These are phyloP conservation scores for Pelodytes ibericus DNA, from an alignment of 2,797 vertebrate genomes.

Conservation along the genomic window DNA sequence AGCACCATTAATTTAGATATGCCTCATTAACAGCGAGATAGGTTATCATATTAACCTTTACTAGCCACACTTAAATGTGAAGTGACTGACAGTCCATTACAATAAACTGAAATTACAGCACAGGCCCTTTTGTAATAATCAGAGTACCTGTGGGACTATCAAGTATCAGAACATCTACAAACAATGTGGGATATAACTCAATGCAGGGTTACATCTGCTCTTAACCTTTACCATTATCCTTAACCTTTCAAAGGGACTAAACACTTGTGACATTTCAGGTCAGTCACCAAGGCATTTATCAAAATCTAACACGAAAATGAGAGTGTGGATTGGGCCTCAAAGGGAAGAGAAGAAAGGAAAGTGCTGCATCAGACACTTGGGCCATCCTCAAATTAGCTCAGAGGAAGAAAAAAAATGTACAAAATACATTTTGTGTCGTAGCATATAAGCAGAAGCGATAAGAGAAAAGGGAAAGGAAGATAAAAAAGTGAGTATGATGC, in stretches of 20 bases:
- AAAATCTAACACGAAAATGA: too few species aligned
- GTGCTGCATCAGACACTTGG: too few species aligned
- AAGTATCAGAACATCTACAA: background rate
- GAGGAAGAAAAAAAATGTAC: too few species aligned
- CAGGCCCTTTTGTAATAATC: background rate
- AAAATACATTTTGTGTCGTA: too few species aligned
- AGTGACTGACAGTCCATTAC: background rate
- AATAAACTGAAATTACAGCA: background rate
- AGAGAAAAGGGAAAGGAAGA: too few species aligned
- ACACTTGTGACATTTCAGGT: too few species aligned
- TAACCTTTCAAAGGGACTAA: background rate
- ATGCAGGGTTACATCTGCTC: background rate
- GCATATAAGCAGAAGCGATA: too few species aligned
- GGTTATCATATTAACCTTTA: background rate
- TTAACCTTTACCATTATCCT: background rate
- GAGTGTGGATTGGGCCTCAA: too few species aligned
- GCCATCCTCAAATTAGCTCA: too few species aligned
- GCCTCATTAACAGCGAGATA: background rate
- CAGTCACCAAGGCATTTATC: too few species aligned
- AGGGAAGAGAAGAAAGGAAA: too few species aligned
- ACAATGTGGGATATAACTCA: background rate
- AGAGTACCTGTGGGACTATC: background rate
- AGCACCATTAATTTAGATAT: background rate
- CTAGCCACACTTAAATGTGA: background rate
- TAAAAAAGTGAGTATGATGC: too few species aligned